A percentile compares a stretch with the other conserved stretches of the same genome.
Conservation (phyloP, 2,888 invertebrate species). For the Chymomyza caudatula region DNA sequence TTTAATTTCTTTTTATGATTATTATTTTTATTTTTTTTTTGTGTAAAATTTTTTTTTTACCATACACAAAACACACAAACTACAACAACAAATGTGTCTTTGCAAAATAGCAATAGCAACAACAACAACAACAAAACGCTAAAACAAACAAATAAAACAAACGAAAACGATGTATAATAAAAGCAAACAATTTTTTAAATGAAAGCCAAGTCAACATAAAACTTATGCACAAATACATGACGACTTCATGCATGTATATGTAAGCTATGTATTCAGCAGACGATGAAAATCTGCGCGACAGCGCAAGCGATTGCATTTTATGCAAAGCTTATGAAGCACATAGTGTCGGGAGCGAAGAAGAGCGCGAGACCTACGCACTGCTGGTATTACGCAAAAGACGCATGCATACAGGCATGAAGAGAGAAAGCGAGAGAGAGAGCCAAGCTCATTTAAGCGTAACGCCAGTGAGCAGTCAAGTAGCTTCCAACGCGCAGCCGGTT, state of each 20-base stretch:
- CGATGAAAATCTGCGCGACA: neutral
- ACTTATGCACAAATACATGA: conserved; percentile 23
- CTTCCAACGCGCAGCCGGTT: conserved; percentile 34
- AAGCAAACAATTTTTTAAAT: conserved; percentile 15
- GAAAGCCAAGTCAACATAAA: conserved; percentile 20
- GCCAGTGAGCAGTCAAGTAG: conserved; percentile 37
- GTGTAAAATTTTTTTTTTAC: neutral
- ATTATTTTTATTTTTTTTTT: conserved; percentile 14
- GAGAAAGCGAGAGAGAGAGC: conserved; percentile 1
- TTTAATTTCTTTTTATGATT: conserved; percentile 11
- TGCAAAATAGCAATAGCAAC: conserved; percentile 11
- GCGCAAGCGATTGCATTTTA: neutral
- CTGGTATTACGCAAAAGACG: neutral
- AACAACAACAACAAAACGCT: conserved; percentile 19
- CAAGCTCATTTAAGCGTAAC: conserved; percentile 67
- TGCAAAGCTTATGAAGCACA: neutral
- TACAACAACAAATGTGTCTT: neutral
- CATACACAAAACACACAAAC: conserved; percentile 11
- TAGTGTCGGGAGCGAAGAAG: neutral
- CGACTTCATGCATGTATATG: conserved; percentile 14
- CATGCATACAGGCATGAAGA: neutral
- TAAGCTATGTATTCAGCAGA: neutral
- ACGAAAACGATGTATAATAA: conserved; percentile 12
- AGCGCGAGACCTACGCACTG: neutral
- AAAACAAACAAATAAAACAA: conserved; percentile 14